These are phyloP conservation scores for Salvelinus fontinalis DNA, from an alignment of 2,113 vertebrate genomes.

Conservation along the genomic window DNA sequence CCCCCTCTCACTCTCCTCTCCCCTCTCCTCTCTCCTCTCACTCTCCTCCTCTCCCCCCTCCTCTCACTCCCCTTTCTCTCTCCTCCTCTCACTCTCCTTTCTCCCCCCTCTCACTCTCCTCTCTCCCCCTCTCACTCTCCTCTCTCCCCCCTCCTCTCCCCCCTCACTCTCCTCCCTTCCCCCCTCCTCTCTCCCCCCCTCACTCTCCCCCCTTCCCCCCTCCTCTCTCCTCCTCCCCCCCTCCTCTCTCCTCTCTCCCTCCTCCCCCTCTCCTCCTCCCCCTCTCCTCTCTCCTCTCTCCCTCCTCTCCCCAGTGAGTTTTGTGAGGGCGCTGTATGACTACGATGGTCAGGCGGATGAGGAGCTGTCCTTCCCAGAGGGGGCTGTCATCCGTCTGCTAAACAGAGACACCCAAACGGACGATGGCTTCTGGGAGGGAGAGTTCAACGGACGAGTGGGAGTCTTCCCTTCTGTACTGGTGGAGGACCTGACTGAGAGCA, in stretches of 20 bases:
- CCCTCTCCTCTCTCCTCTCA: too few relatives aligned
- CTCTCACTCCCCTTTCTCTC: rapidly evolving
- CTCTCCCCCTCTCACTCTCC: too few relatives aligned
- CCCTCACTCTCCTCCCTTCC: too few relatives aligned
- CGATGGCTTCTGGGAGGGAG: slow-evolving; percentile 98
- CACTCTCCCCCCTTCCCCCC: background rate
- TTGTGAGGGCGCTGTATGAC: slow-evolving; percentile 96
- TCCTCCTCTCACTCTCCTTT: too few relatives aligned
- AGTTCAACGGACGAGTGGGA: slow-evolving; percentile 87
- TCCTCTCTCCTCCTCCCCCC: too few relatives aligned
- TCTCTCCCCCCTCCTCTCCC: too few relatives aligned
- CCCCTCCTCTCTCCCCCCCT: background rate
- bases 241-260: background rate
- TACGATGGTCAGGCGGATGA: slow-evolving; percentile 96
- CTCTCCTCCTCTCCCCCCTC: rapidly evolving
- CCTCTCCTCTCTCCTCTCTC: background rate
- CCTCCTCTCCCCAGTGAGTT: slow-evolving; percentile 76
- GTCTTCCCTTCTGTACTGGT: slow-evolving; percentile 96
- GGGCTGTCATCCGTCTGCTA: slow-evolving; percentile 93
- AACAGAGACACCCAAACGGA: slow-evolving; percentile 96
- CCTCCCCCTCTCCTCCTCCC: too few relatives aligned
- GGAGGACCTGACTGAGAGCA: slow-evolving; percentile 91
- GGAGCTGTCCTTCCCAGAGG: slow-evolving; percentile 92
- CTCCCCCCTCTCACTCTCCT: too few relatives aligned
- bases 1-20: too few relatives aligned